These are phyloP conservation scores for Serranochromis macrocephalus DNA, from an alignment of 2,113 vertebrate genomes.

Conservation along the genomic window DNA sequence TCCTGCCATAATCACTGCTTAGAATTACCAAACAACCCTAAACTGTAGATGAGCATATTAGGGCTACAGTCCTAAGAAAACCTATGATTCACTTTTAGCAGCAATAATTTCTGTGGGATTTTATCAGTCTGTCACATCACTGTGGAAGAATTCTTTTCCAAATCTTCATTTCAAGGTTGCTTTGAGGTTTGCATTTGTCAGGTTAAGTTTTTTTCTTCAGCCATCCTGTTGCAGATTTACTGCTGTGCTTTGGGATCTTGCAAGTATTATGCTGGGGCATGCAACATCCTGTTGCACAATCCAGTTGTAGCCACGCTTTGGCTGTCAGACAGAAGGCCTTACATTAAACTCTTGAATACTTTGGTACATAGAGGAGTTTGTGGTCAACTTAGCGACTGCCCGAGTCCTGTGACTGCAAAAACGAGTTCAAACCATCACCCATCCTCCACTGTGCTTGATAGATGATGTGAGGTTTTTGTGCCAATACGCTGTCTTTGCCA, in stretches of 20 bases:
- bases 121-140: neutral
- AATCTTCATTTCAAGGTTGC: neutral
- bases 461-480: neutral
- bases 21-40: neutral
- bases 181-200: neutral
- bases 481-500: neutral
- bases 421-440: neutral
- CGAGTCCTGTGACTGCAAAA: neutral
- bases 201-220: neutral
- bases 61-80: neutral
- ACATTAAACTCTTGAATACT: neutral
- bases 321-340: neutral
- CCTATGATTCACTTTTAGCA: neutral
- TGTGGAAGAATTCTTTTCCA: neutral
- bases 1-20: neutral
- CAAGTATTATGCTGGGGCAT: neutral
- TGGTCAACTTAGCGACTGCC: neutral
- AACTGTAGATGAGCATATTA: neutral
- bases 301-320: neutral
- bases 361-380: neutral
- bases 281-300: neutral
- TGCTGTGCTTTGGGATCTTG: neutral
- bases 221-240: neutral
- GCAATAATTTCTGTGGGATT: neutral
- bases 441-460: neutral